Evolutionary conservation across 2,888 invertebrate genomes (phyloP), one percentile per base, ranked within the genome.

Genomic region (Oxytorus armatus): DNA sequence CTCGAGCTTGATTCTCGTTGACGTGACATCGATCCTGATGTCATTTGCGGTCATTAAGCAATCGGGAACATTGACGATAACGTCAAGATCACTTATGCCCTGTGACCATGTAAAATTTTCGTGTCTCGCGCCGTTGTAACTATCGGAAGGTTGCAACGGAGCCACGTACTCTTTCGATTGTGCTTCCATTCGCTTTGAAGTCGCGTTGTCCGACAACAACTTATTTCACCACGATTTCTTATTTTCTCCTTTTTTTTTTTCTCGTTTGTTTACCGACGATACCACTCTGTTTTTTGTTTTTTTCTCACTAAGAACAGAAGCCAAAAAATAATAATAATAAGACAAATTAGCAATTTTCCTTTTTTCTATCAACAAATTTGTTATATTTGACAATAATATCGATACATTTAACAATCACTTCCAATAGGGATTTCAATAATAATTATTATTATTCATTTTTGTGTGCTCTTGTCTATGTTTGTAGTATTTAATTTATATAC

Each of bases 91-190:
- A 83, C 92, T 93, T 44, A 97, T 96, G 63, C 94, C 95, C 91
- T 98, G 98, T 0, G 97, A 95, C 98, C 98, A 98, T 47, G 94
- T 94, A 91, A 97, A 98, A 47, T 93, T 94, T 0, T 96, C 95
- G 86, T 95, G 94, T 0, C 93, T 92, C 1, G 96, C 96, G 11
- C 98, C 98, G 92, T 98, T 98, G 87, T 97, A 97, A 82, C 93
- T 93, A 74, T 95, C 94, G 0, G 92, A 90, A 42, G 93, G 92
- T 82, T 95, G 94, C 84, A 92, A 84, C 21, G 85, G 70, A 23
- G 86, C 65, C 63, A 76, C 77, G 77, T 84, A 82, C 25, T 69
- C 79, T 70, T 74, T 69, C 51, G 44, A 42, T 61, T 66, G 42
- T 44, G 11, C 23, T 29, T 77, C 81, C 81, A 81, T 81, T n/a